Percentiles rank a stretch among this genome's conserved stretches.
Evolutionary conservation across 2,888 invertebrate species (phyloP).

Genomic region (Ischnus inquisitorius): DNA sequence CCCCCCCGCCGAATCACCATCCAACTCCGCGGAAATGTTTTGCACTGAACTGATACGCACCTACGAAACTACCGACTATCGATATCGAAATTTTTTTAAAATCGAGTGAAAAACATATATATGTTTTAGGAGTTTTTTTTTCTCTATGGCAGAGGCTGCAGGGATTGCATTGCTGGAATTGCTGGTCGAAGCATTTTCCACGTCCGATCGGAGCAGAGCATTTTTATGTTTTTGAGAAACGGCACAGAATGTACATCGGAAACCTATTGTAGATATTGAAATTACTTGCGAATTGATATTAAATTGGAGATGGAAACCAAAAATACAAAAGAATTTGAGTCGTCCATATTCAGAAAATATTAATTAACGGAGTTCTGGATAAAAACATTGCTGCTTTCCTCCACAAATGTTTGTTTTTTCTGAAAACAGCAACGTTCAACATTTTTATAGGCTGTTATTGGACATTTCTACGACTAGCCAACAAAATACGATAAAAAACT

Average conservation of each 20-base stretch:
- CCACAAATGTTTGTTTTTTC: too few relatives aligned
- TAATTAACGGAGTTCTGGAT: too few relatives aligned
- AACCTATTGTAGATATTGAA: too few relatives aligned
- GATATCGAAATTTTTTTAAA: slow-evolving; percentile 45
- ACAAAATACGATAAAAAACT: background rate
- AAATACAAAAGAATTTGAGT: too few relatives aligned
- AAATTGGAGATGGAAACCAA: too few relatives aligned
- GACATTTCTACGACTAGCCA: background rate
- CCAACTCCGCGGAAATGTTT: slow-evolving; percentile 72
- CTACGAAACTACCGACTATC: background rate
- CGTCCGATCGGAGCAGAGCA: background rate
- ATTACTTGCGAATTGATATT: too few relatives aligned
- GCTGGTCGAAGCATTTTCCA: background rate
- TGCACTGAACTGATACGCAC: slow-evolving; percentile 73
- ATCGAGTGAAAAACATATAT: slow-evolving; percentile 39
- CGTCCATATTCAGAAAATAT: too few relatives aligned
- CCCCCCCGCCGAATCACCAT: background rate
- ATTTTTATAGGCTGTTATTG: background rate
- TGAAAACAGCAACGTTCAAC: background rate
- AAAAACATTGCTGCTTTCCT: too few relatives aligned
- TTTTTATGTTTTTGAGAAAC: too few relatives aligned
- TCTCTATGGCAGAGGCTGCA: background rate
- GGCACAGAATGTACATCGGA: too few relatives aligned
- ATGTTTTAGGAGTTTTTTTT: background rate
- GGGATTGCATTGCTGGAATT: slow-evolving; percentile 29